Percentiles rank a stretch among this genome's conserved stretches.
These are phyloP conservation scores for Equus przewalskii DNA, from an alignment of 2,113 vertebrate species.

Conservation along the genomic window DNA sequence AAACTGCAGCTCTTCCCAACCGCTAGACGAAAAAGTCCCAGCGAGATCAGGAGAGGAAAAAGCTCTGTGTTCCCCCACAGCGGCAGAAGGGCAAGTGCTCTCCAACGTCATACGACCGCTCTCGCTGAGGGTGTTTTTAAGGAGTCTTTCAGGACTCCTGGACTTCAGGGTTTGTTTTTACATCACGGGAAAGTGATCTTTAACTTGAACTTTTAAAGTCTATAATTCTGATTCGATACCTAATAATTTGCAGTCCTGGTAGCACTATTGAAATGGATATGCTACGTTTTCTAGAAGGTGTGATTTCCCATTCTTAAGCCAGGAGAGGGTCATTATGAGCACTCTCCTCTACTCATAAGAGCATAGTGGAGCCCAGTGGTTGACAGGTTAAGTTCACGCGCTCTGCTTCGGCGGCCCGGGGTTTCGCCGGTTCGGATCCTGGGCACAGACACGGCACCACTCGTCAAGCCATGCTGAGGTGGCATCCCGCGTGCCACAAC, in stretches of 20 bases:
- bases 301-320: background rate
- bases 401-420: too few species aligned
- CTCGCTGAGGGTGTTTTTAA: constrained; percentile 10
- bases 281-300: background rate
- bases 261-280: background rate
- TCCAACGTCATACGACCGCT: background rate
- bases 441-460: too few species aligned
- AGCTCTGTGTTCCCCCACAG: background rate
- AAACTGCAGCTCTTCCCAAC: background rate
- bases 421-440: too few species aligned
- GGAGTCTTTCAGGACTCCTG: background rate
- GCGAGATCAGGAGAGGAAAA: background rate
- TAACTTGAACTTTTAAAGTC: background rate
- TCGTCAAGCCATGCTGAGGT: too few species aligned
- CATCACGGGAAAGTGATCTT: background rate
- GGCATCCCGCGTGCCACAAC: too few species aligned
- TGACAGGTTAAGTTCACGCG: too few species aligned
- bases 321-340: background rate
- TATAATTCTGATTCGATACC: background rate
- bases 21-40: background rate
- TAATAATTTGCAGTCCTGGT: background rate
- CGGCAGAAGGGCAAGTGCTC: background rate
- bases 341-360: background rate
- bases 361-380: too few species aligned
- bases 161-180: background rate